A percentile compares a stretch with the other conserved stretches of the same genome.
Evolutionary conservation across 2,113 vertebrate genomes (phyloP).

Genomic region (Nanorana parkeri): DNA sequence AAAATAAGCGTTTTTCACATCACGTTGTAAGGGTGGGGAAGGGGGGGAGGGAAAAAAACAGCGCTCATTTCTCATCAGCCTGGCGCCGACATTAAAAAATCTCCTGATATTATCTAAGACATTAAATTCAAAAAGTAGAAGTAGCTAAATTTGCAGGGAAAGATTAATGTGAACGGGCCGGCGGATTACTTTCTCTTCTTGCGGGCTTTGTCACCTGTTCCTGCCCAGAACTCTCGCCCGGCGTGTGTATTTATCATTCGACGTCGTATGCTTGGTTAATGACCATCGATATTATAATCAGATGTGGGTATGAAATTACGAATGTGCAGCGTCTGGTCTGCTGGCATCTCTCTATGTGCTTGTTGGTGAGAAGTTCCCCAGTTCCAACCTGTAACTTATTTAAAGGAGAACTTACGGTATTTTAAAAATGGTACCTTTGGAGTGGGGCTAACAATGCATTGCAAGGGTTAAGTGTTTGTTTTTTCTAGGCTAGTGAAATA

Average conservation of each 20-base stretch:
- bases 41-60: neutral
- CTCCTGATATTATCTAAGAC: conserved; percentile 48
- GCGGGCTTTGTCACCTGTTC: neutral
- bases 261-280: neutral
- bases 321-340: neutral
- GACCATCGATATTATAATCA: conserved; percentile 24
- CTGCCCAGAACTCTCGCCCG: conserved; percentile 18
- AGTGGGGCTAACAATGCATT: no score
- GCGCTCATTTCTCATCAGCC: conserved; percentile 4
- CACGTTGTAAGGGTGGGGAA: neutral
- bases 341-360: no score
- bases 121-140: conserved; percentile 41
- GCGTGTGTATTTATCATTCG: conserved; percentile 13
- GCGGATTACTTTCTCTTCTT: neutral
- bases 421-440: no score
- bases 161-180: conserved; percentile 26
- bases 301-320: neutral
- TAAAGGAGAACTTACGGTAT: no score
- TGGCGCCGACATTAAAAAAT: conserved; percentile 33
- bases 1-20: conserved; percentile 42
- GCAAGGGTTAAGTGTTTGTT: no score
- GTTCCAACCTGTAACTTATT: no score
- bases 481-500: no score
- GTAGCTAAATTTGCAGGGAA: conserved; percentile 3
- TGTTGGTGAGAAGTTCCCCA: no score